phyloP scores from a whole-genome alignment of 2,797 vertebrate species.

The Simalia tracyae region DNA sequence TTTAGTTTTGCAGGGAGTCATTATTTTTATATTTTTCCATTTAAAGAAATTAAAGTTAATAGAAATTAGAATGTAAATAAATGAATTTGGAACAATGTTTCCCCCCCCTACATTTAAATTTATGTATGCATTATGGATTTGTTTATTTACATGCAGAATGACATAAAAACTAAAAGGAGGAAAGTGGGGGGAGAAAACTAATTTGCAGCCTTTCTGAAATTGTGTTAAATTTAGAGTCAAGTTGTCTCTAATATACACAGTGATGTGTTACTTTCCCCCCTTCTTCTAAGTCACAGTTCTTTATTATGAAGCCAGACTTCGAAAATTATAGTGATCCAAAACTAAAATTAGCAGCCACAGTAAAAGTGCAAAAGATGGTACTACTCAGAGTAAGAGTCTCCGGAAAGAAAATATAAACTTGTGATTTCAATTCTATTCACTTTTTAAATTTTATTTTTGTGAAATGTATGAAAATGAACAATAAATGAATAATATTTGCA shows the following conservation, averaged over 20 bases:
- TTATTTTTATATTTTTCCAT: conserved; percentile 56
- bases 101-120: conserved; percentile 13
- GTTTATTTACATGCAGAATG: conserved; percentile 56
- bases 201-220: conserved; percentile 22
- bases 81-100: conserved; percentile 51
- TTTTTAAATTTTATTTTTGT: background rate
- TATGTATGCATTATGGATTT: conserved; percentile 42
- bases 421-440: background rate
- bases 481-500: background rate
- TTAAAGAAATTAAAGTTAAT: conserved; percentile 69
- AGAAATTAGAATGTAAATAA: conserved; percentile 64
- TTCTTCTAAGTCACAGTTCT: background rate
- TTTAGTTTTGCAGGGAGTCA: conserved; percentile 46
- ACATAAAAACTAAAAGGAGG: conserved; percentile 26
- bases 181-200: background rate
- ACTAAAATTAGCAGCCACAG: background rate
- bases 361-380: background rate
- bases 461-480: background rate
- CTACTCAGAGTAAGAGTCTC: background rate
- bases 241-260: conserved; percentile 30
- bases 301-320: background rate
- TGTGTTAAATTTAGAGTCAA: background rate
- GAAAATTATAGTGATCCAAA: background rate
- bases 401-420: background rate
- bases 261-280: conserved; percentile 14